Evolutionary conservation across 2,797 vertebrate genomes (phyloP).

Genomic region (Crypturellus tataupa): DNA sequence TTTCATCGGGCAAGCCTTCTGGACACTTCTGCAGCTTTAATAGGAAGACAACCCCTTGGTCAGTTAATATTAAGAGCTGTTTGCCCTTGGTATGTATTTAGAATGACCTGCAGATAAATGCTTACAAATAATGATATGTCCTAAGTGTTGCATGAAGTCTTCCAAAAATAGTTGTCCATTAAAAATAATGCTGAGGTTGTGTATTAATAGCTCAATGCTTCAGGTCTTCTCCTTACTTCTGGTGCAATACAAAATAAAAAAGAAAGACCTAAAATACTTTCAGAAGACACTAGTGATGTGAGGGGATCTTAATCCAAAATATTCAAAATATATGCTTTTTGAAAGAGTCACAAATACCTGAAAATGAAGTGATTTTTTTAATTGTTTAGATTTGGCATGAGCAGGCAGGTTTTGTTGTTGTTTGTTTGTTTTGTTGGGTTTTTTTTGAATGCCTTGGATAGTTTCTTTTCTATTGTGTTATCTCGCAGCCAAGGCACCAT

Average conservation of each 20-base stretch:
- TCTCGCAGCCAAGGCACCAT: background rate
- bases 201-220: background rate
- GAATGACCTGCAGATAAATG: background rate
- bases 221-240: background rate
- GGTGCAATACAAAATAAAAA: background rate
- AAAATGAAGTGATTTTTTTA: slow-evolving; percentile 2
- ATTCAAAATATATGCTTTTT: background rate
- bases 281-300: background rate
- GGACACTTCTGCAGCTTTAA: background rate
- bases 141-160: background rate
- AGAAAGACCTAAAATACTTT: background rate
- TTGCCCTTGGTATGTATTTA: background rate
- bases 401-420: background rate
- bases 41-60: background rate
- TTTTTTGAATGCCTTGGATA: background rate
- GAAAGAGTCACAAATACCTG: background rate
- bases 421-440: background rate
- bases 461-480: background rate
- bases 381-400: background rate
- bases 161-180: slow-evolving; percentile 15
- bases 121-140: slow-evolving; percentile 9
- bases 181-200: slow-evolving; percentile 21
- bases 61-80: background rate
- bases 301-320: background rate
- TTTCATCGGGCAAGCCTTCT: background rate